Conservation (phyloP, 2,888 invertebrate species). For the Mythimna loreyi region DNA sequence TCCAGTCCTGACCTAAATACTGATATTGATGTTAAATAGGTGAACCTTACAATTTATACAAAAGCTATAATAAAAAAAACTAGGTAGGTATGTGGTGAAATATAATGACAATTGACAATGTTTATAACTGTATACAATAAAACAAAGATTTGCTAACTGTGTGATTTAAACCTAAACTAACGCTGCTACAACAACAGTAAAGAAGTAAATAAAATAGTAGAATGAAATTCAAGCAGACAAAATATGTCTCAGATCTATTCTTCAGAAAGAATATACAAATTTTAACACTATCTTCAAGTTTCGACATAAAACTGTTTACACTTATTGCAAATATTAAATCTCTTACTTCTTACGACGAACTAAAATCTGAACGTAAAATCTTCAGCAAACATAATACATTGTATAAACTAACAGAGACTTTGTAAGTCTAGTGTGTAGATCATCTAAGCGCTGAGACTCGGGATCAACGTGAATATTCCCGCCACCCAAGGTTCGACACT, state of each 20-base stretch:
- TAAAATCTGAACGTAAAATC: constrained; percentile 33
- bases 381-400: constrained; percentile 35
- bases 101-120: too few species aligned
- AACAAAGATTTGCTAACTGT: too few species aligned
- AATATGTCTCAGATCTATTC: background rate
- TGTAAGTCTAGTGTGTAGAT: constrained; percentile 49
- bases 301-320: constrained; percentile 8
- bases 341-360: constrained; percentile 8
- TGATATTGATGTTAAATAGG: constrained; percentile 13
- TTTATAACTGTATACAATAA: too few species aligned
- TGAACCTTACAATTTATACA: background rate
- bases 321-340: constrained; percentile 33
- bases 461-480: constrained; percentile 56
- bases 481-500: constrained; percentile 68
- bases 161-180: too few species aligned
- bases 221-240: background rate
- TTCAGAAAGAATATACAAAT: background rate
- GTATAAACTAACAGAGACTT: constrained; percentile 30
- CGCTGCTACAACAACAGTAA: too few species aligned
- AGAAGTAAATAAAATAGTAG: background rate
- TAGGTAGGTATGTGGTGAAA: too few species aligned
- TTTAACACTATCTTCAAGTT: background rate
- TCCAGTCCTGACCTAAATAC: constrained; percentile 52
- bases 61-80: too few species aligned
- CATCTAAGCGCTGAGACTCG: constrained; percentile 44